Base-by-base conservation (phyloP, 2,113 vertebrate genomes). In the Lota lota region DNA sequence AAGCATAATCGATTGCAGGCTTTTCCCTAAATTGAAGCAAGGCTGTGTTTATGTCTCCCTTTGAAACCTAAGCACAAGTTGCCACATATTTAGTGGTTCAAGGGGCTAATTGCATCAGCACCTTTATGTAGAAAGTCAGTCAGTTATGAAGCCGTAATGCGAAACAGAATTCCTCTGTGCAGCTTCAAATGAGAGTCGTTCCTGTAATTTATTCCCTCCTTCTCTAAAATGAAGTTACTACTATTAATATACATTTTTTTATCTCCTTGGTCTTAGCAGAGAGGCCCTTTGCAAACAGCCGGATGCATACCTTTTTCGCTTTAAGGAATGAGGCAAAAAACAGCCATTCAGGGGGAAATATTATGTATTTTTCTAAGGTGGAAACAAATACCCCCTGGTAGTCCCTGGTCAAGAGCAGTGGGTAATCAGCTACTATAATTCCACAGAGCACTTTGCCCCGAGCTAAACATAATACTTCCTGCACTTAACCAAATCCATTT, bases 401-500 rank as follows among this genome's bases (percentile, higher is more conserved):
- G 85, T 88, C 78, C 77, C 68, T 21, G 62, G 76, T 77, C 74
- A 76, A 79, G 75, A 84, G 79, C 82, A 80, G 82, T 82, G 82
- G 76, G 85, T 89, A 86, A 90, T 84, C 79, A 76, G 76, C 82
- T 80, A 82, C 81, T 80, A 76, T 84, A 87, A 89, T 83, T 89
- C 89, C 90, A 86, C 85, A 70, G 77, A 88, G 85, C 80, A 84
- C 85, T 85, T 86, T 70, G 83, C 86, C 88, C 84, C 72, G 63
- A 88, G 85, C 84, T 83, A 87, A 82, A 85, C 84, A 80, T 80
- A 86, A 87, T 89, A 90, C 88, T 87, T 89, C 86, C 88, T 90
- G 89, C 83, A 87, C 86, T 89, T 87, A 85, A 89, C 82, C 71
- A 78, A 89, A 87, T 88, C 76, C 72, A 87, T 90, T 85, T 88